phyloP scores from a whole-genome alignment of 2,113 vertebrate genomes.

The Anolis carolinensis region DNA sequence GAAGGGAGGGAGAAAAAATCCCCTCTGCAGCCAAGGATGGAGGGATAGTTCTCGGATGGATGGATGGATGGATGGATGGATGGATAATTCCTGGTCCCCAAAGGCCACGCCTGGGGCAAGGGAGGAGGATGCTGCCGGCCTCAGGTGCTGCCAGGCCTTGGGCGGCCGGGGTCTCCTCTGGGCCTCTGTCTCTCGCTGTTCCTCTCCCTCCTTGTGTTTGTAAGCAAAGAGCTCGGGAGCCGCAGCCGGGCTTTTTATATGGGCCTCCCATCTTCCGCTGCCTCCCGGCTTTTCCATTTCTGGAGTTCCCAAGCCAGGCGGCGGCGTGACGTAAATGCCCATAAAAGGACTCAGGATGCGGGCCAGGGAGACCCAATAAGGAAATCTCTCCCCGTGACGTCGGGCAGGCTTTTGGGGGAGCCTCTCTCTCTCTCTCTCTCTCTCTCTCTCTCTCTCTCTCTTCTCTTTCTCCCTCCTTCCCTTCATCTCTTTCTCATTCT shows the following conservation, averaged over 20 bases:
- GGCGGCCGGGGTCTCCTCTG: constrained; percentile 27
- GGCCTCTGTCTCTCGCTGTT: not conserved
- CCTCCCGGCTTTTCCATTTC: constrained; percentile 94
- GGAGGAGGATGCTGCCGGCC: not conserved
- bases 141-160: too few relatives aligned
- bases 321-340: constrained; percentile 92
- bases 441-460: not conserved
- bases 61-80: not conserved
- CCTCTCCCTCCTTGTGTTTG: not conserved
- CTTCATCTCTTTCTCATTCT: not conserved
- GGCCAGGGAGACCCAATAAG: constrained; percentile 89
- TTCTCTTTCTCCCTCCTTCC: not conserved
- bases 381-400: constrained; percentile 88
- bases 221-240: constrained; percentile 62
- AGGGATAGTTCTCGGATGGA: not conserved
- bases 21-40: not conserved
- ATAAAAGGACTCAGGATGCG: constrained; percentile 98
- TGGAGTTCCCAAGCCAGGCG: constrained; percentile 91
- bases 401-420: not conserved
- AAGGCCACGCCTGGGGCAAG: not conserved
- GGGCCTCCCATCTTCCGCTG: constrained; percentile 87
- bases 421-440: not conserved
- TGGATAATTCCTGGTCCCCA: constrained; percentile 1
- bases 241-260: constrained; percentile 87
- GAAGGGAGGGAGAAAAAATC: not conserved